Evolutionary conservation across 2,888 invertebrate species (phyloP), one percentile per base, ranked within the genome.

Genomic region (Ommatoiulus sabulosus): DNA sequence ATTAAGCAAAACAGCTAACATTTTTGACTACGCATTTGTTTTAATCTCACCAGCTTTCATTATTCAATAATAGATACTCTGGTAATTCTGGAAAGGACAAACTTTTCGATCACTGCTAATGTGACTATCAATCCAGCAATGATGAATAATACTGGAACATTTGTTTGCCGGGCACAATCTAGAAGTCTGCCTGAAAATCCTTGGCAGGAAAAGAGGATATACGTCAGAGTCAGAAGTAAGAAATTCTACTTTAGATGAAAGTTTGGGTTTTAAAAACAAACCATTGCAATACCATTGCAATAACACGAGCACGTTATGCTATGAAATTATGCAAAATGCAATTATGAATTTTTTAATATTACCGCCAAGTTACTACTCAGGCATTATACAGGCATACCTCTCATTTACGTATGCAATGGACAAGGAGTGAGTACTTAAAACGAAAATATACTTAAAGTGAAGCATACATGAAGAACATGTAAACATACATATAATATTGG

Each of bases 201-300:
- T 46, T 85, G 85, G 85, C 46, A 88, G 12, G 86, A 88, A 20
- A 12, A 52, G 10, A 35, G n/a, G 2, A 86, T 24, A 7, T 44
- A 15, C 15, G 15, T 88, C 12, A 48, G 20, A 52, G 88, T 88
- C 63, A 10, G 44, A 35, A 86, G 88, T 88, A 88, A 86, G 80
- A 63, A 35, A 52, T 84, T 44, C 20, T 35, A 35, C 35, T 35
- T 35, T 35, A 35, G 35, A 24, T 57, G 3, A 57, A 48, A 6
- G 48, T 52, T 52, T 52, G 4, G 15, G 15, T 17, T 17, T 48
- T 10, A 3, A 12, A 48, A 12, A 10, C 1, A 0, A 48, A 2
- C 35, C 35, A 35, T 35, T 35, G 35, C 35, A 35, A 35, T 35
- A 35, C 35, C 35, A n/a, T n/a, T n/a, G n/a, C n/a, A n/a, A n/a